phyloP scores from a whole-genome alignment of 2,113 vertebrate species.

The western clawed frog (Xenopus tropicalis) region UCB_Xtro_10.0 CM004445.2:30502501-30503000 shows the following conservation, averaged over 20 bases:
- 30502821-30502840: conserved; percentile 6
- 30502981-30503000: no score
- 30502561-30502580: no score
- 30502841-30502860: conserved; percentile 11
- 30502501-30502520: no score
- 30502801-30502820: conserved; percentile 45
- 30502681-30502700: neutral
- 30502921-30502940: neutral
- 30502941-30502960: no score
- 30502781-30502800: conserved; percentile 29
- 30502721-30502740: conserved; percentile 13
- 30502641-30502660: neutral
- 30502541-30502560: no score
- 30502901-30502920: conserved; percentile 1
- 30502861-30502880: conserved; percentile 27
- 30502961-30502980: no score
- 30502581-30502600: no score
- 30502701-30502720: conserved; percentile 35
- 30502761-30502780: neutral
- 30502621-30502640: no score
- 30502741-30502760: neutral
- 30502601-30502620: no score
- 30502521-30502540: no score
- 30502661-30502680: conserved; percentile 21
- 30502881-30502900: conserved; percentile 20